These are phyloP conservation scores for Apis laboriosa DNA, from an alignment of 1,140 invertebrate genomes.

Conservation along the genomic window DNA sequence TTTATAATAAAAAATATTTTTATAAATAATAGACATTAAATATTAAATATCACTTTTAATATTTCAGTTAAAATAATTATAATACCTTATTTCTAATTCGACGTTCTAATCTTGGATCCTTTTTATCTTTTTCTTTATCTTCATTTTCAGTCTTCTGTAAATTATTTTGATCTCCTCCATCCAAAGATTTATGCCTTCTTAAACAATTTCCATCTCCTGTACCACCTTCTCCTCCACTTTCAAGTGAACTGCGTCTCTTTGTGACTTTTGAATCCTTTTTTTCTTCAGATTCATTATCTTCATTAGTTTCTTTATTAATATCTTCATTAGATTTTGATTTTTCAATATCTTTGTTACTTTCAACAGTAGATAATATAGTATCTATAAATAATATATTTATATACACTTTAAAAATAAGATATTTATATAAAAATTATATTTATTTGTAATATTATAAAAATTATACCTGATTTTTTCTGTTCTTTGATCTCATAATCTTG, in stretches of 20 bases:
- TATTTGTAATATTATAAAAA: neutral
- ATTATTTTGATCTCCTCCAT: constrained; percentile 82
- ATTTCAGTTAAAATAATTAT: constrained; percentile 25
- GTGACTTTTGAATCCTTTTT: constrained; percentile 66
- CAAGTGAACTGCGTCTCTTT: constrained; percentile 82
- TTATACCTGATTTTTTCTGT: constrained; percentile 34
- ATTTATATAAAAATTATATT: constrained; percentile 4
- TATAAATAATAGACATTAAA: neutral
- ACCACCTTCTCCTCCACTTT: constrained; percentile 79
- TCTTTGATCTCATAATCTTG: neutral
- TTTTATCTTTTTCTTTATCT: constrained; percentile 80
- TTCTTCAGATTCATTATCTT: constrained; percentile 55
- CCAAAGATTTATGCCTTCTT: constrained; percentile 82
- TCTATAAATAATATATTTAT: constrained; percentile 14
- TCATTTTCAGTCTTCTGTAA: constrained; percentile 81
- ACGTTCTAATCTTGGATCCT: constrained; percentile 83
- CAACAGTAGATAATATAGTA: neutral
- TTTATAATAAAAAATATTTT: neutral
- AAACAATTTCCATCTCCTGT: constrained; percentile 78
- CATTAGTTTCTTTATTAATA: constrained; percentile 46
- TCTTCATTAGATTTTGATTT: constrained; percentile 68
- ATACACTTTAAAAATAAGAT: neutral
- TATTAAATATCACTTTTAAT: neutral
- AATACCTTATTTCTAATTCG: constrained; percentile 86
- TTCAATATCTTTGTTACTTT: constrained; percentile 31